Base-by-base conservation (phyloP, 2,888 invertebrate species). In the Coecobrya sp. region DNA sequence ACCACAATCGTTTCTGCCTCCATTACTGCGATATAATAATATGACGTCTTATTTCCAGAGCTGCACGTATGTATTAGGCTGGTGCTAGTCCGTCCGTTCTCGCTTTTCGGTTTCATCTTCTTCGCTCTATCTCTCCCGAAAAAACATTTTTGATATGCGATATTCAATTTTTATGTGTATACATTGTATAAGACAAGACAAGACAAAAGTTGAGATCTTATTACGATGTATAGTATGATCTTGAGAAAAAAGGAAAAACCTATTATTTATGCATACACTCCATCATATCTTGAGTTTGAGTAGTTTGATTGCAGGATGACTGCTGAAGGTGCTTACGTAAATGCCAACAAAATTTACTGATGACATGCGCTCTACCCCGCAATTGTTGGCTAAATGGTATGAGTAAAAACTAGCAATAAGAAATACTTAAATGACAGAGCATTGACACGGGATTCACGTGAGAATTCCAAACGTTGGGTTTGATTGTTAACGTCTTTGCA, bases 1-100 rank as follows among this genome's bases (percentile, higher is more conserved):
- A 91, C 91, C 91, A 81, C 86, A 91, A 91, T 91, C 79, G 65
- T 49, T 70, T 70, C 49, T 49, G 5, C 49, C 25, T 76, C 45
- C 16, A 25, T 49, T 11, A 13, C 49, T 49, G 22, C 68, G 81
- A 90, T 81, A 86, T 86, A 86, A 86, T 84, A 91, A 49, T 76
- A 76, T 76, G 76, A 76, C 68, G 86, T 91, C 91, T 91, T 76
- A 49, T 49, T 76, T 76, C 76, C 76, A 76, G 76, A 19, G 25
- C 0, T 19, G 36, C 11, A 70, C 19, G 42, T 42, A 42, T 10
- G 36, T 70, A 30, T 36, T 73, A 73, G 73, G 73, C 55, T 27
- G 42, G 73, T 13, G 0, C 7, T 11, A 11, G 5, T 11, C 25
- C 16, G 10, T 59, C 27, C n/a, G n/a, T 65, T 27, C 10, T 65